phyloP scores from a whole-genome alignment of 2,113 vertebrate species.

The Chloebia gouldiae region DNA sequence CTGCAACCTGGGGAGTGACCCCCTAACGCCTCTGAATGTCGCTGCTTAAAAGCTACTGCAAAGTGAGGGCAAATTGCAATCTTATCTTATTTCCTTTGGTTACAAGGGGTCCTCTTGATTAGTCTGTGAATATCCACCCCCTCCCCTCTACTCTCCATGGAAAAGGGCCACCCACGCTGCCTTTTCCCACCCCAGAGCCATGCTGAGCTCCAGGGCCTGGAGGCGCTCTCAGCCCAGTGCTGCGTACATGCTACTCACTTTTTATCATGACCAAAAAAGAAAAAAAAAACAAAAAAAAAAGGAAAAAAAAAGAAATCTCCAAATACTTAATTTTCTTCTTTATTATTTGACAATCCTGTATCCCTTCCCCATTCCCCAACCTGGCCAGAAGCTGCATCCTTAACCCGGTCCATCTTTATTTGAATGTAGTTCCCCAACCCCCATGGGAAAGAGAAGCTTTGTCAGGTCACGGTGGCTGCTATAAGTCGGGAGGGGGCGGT shows the following conservation, averaged over 20 bases:
- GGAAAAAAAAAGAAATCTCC: not conserved
- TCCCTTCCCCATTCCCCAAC: slow-evolving; percentile 27
- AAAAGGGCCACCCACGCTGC: not conserved
- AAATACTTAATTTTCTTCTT: slow-evolving; percentile 76
- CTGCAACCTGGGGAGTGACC: slow-evolving; percentile 68
- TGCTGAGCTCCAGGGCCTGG: slow-evolving; percentile 7
- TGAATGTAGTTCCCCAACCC: slow-evolving; percentile 78
- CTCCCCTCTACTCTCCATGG: not conserved
- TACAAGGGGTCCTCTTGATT: slow-evolving; percentile 63
- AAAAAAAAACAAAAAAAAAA: not conserved
- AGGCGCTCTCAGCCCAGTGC: slow-evolving; percentile 20
- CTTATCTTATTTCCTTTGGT: slow-evolving; percentile 63
- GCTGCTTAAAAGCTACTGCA: slow-evolving; percentile 79
- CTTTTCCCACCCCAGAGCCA: not conserved
- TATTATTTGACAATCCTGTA: slow-evolving; percentile 84
- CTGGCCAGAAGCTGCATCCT: slow-evolving; percentile 72
- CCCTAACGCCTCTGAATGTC: slow-evolving; percentile 71
- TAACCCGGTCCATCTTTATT: slow-evolving; percentile 71
- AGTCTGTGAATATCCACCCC: slow-evolving; percentile 53
- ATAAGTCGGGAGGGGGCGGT: slow-evolving; percentile 77
- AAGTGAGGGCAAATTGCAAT: slow-evolving; percentile 80
- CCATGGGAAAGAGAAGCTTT: slow-evolving; percentile 60
- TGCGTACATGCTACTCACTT: slow-evolving; percentile 40
- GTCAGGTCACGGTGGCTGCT: slow-evolving; percentile 77
- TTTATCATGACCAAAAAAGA: slow-evolving; percentile 8